phyloP scores from a whole-genome alignment of 2,797 vertebrate genomes.

The Arremon aurantiirostris region DNA sequence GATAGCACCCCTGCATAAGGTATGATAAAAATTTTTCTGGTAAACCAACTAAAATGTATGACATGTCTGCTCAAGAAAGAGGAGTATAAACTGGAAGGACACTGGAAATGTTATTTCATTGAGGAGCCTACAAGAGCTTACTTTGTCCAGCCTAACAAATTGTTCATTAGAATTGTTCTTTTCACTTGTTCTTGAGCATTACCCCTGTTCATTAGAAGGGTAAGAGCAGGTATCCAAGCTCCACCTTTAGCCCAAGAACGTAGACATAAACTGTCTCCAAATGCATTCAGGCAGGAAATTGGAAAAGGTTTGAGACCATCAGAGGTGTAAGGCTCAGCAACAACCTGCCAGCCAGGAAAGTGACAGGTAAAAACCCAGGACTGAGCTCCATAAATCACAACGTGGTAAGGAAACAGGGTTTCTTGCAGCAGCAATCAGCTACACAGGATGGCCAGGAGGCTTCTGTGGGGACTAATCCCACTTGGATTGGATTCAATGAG shows the following conservation, averaged over 20 bases:
- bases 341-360: neutral
- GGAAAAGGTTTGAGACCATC: constrained; percentile 24
- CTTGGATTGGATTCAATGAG: neutral
- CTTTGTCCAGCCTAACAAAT: neutral
- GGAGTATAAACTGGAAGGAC: neutral
- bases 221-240: constrained; percentile 8
- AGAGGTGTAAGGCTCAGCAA: constrained; percentile 8
- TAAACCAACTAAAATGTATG: neutral
- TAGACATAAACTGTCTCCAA: neutral
- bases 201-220: neutral
- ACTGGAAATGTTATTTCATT: neutral
- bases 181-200: no score
- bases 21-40: neutral
- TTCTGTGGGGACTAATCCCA: neutral
- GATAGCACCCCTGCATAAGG: neutral
- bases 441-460: neutral
- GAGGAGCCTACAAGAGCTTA: neutral
- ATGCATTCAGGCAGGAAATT: constrained; percentile 49
- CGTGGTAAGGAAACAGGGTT: neutral
- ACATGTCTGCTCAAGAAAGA: neutral
- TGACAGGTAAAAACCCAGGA: neutral
- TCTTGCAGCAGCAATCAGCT: neutral
- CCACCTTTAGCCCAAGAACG: constrained; percentile 2
- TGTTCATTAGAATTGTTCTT: neutral
- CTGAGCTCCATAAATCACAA: constrained; percentile 15